Percentiles rank a stretch among this genome's conserved stretches.
These are phyloP conservation scores for Micropoecilia bifurca DNA, from an alignment of 2,797 vertebrate genomes.

Conservation along the genomic window DNA sequence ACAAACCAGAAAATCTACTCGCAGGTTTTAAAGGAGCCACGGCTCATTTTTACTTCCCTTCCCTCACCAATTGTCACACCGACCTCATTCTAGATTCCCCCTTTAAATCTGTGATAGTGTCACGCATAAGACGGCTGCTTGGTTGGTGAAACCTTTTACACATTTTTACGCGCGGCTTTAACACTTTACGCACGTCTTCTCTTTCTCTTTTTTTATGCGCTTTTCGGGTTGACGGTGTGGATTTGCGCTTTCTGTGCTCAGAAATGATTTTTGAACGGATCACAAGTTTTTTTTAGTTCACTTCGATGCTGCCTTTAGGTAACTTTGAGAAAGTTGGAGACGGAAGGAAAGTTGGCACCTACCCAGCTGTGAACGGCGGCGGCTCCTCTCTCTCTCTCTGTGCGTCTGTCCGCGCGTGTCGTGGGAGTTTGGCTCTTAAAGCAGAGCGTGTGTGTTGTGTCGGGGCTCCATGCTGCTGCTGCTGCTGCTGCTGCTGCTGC, in stretches of 20 bases:
- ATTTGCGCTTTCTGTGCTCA: background rate
- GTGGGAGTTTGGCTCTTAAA: constrained; percentile 73
- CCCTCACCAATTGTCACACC: background rate
- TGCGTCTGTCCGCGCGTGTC: constrained; percentile 46
- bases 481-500: constrained; percentile 86
- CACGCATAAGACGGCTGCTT: background rate
- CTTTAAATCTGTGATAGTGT: background rate
- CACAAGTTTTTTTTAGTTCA: background rate
- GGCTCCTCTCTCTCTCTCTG: constrained; percentile 64
- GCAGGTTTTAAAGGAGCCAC: constrained; percentile 77
- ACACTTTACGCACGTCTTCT: constrained; percentile 20
- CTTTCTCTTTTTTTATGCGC: too few relatives aligned
- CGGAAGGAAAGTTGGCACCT: constrained; percentile 71
- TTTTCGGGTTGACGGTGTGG: constrained; percentile 20
- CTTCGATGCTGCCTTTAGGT: background rate
- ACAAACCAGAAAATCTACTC: constrained; percentile 93
- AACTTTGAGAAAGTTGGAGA: constrained; percentile 34
- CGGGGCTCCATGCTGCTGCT: constrained; percentile 90
- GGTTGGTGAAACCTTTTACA: constrained; percentile 23
- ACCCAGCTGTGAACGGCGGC: constrained; percentile 82
- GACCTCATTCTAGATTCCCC: background rate
- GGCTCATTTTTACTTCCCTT: constrained; percentile 34
- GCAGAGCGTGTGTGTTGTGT: constrained; percentile 84
- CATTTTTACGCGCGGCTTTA: constrained; percentile 50
- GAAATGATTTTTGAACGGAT: background rate